Percentiles rank a stretch among this genome's conserved stretches.
Conservation (phyloP, 2,113 vertebrate species). For the Megaceryle torquata region DNA sequence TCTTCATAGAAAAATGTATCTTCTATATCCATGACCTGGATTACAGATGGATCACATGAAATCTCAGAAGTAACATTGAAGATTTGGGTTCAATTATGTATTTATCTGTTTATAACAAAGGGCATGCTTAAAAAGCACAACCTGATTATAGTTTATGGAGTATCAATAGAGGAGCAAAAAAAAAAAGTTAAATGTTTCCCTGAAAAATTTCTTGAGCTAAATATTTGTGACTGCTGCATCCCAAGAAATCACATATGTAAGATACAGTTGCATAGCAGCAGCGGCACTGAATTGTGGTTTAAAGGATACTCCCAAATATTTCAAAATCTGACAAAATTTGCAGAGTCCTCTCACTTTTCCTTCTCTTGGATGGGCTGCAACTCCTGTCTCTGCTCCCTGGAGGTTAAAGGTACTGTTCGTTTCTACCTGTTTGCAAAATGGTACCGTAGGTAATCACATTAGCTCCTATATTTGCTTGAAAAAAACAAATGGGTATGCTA, state of each 20-base stretch:
- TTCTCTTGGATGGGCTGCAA: neutral
- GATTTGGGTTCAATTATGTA: neutral
- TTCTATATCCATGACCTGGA: neutral
- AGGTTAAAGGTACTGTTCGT: neutral
- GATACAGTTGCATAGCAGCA: neutral
- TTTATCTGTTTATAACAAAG: neutral
- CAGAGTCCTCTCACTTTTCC: neutral
- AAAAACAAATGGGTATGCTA: neutral
- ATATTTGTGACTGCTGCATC: neutral
- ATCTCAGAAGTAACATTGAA: neutral
- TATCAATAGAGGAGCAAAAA: neutral
- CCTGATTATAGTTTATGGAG: neutral
- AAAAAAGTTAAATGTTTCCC: neutral
- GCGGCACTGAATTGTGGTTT: neutral
- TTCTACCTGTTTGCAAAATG: neutral
- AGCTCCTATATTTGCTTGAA: neutral
- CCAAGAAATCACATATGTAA: neutral
- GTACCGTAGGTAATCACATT: neutral
- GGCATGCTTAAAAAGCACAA: neutral
- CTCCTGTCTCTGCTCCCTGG: neutral
- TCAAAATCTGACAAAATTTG: neutral
- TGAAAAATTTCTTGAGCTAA: neutral
- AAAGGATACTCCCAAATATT: neutral
- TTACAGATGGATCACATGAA: neutral
- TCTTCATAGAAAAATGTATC: conserved; percentile 32